Conservation (phyloP, 2,113 vertebrate genomes). For the Panthera tigris region DNA sequence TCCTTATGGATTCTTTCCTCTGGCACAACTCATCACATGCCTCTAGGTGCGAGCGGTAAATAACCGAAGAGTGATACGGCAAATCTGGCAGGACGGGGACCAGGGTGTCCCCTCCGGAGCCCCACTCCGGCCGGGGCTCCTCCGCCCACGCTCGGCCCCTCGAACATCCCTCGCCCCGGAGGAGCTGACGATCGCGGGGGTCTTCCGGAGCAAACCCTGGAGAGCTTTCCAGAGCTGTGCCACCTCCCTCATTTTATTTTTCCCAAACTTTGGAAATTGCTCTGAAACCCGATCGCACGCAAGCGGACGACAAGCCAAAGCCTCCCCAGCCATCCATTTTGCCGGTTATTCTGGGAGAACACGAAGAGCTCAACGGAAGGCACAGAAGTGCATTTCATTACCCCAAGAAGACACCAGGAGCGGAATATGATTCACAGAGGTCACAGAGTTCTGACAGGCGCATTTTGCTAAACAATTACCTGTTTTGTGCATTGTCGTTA, state of each 20-base stretch:
- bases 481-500: slow-evolving; percentile 76
- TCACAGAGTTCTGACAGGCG: slow-evolving; percentile 76
- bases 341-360: neutral
- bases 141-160: neutral
- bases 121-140: neutral
- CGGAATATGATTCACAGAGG: slow-evolving; percentile 50
- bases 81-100: accelerated
- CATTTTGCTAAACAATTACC: slow-evolving; percentile 74
- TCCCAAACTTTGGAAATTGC: neutral
- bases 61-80: accelerated
- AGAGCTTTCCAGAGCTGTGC: neutral
- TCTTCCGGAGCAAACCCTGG: neutral
- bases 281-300: neutral
- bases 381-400: neutral
- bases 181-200: accelerated
- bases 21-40: accelerated
- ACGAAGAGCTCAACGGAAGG: neutral
- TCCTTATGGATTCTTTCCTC: neutral
- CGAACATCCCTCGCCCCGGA: neutral
- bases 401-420: neutral
- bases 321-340: neutral
- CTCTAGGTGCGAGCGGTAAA: neutral
- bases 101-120: too few relatives aligned
- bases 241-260: neutral
- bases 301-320: neutral